Conservation (phyloP, 2,797 vertebrate species). For the Leuciscus waleckii region DNA sequence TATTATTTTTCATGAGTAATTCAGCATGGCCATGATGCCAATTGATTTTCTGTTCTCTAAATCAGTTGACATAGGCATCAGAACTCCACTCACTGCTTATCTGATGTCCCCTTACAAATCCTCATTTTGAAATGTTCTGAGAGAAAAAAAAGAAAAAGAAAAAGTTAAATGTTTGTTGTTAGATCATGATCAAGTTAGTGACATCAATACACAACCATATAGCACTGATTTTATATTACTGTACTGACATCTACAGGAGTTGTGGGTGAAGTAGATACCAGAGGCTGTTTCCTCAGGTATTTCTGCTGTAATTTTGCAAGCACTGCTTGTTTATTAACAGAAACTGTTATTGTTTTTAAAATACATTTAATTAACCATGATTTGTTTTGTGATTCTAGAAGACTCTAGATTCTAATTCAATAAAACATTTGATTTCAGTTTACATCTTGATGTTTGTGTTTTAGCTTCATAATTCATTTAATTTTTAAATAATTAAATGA, state of each 20-base stretch:
- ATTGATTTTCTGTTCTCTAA: background rate
- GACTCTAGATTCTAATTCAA: background rate
- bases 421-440: background rate
- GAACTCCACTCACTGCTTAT: background rate
- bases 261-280: background rate
- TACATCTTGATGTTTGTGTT: background rate
- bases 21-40: background rate
- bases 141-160: background rate
- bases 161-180: background rate
- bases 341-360: background rate
- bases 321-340: background rate
- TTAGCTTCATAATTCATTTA: background rate
- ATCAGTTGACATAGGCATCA: background rate
- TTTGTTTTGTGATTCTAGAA: background rate
- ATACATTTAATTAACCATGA: background rate
- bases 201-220: background rate
- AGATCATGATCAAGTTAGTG: background rate
- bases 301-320: background rate
- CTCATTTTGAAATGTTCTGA: constrained; percentile 26
- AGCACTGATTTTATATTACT: background rate
- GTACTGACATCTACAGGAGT: background rate
- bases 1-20: background rate
- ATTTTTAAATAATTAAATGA: background rate
- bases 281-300: background rate
- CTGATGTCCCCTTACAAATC: constrained; percentile 9